Evolutionary conservation across 30 jellyfish, hydroid and myxozoan species (phyloP).

Genomic region (Chironex yamaguchii): DNA sequence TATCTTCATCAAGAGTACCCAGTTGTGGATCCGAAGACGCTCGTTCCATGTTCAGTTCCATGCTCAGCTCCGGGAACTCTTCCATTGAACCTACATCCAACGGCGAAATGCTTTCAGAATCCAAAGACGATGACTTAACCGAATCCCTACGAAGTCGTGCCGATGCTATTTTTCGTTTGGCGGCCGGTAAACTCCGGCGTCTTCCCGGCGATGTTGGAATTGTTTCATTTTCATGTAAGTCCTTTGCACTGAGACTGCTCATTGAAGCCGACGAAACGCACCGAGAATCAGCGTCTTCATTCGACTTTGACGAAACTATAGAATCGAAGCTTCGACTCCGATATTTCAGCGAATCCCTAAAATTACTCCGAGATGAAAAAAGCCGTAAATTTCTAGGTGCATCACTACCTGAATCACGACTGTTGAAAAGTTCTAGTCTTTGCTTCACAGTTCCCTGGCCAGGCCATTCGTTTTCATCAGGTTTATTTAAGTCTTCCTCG

Average conservation of each 20-base stretch:
- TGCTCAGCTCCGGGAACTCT: background rate
- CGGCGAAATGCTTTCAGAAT: background rate
- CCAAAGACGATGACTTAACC: background rate
- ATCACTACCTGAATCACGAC: too few species aligned
- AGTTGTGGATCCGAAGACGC: background rate
- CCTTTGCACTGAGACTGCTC: background rate
- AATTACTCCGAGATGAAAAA: too few species aligned
- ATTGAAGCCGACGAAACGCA: background rate
- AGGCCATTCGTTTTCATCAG: too few species aligned
- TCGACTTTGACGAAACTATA: background rate
- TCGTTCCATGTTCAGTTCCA: background rate
- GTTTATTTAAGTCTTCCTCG: too few species aligned
- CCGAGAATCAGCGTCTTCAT: too few species aligned
- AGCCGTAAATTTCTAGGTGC: too few species aligned
- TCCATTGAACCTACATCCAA: background rate
- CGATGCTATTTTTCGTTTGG: background rate
- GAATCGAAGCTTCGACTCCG: background rate
- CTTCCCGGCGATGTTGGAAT: background rate
- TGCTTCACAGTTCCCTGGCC: background rate
- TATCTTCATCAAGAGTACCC: background rate
- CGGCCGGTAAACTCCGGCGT: background rate
- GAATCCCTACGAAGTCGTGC: background rate
- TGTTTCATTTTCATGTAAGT: background rate
- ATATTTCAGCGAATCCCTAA: background rate
- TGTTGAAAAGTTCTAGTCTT: background rate